Conservation (phyloP, 2,113 vertebrate genomes). For the Indicator maculatus region DNA sequence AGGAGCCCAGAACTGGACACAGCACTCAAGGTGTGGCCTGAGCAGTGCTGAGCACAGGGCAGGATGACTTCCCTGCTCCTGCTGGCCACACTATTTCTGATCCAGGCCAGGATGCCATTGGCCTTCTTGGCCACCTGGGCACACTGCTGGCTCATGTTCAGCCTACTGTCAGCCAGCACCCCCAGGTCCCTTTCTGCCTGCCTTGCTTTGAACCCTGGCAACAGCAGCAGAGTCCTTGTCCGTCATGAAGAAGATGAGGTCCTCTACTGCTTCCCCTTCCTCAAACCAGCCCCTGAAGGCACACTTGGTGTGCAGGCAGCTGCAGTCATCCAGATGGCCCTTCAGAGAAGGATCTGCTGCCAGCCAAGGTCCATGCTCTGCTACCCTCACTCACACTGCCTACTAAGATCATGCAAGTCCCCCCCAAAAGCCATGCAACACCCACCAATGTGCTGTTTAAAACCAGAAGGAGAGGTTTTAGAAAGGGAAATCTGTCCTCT, state of each 20-base stretch:
- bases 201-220: neutral
- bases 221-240: accelerated
- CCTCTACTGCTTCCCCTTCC: neutral
- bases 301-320: neutral
- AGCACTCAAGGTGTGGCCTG: no score
- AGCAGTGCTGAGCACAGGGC: no score
- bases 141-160: no score
- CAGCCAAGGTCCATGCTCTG: accelerated
- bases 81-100: no score
- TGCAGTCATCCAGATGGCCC: neutral
- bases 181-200: no score
- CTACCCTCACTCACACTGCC: accelerated
- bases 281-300: neutral
- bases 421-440: neutral
- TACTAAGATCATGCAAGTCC: neutral
- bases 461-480: neutral
- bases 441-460: neutral
- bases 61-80: no score
- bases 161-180: no score
- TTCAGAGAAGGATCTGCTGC: neutral
- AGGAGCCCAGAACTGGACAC: no score
- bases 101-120: no score
- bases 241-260: accelerated
- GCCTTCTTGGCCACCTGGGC: no score
- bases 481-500: neutral